phyloP scores from a whole-genome alignment of 2,797 vertebrate species.

The Danio kyathit region DNA sequence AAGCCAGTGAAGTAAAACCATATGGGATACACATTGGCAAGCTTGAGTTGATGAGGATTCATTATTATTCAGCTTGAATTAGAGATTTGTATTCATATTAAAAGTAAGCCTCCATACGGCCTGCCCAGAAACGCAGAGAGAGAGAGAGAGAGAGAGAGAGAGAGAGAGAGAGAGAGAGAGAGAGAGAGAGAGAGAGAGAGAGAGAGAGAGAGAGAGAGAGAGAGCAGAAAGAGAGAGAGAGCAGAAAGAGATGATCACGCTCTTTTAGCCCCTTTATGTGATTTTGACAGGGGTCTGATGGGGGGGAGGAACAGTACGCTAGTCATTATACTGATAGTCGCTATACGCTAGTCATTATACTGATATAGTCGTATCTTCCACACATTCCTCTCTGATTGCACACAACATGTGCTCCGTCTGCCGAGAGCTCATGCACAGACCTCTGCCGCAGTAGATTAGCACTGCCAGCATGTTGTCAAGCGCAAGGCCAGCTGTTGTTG shows the following conservation, averaged over 20 bases:
- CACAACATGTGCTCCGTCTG: conserved; percentile 45
- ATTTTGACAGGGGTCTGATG: conserved; percentile 34
- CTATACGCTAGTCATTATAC: conserved; percentile 9
- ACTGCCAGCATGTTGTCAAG: conserved; percentile 43
- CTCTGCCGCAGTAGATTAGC: conserved; percentile 51
- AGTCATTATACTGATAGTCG: conserved; percentile 47
- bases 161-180: background rate
- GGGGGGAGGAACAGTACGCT: conserved; percentile 24
- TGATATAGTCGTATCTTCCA: conserved; percentile 20
- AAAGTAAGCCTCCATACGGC: background rate
- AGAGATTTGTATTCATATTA: conserved; percentile 6
- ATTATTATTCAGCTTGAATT: background rate
- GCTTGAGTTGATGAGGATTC: conserved; percentile 4
- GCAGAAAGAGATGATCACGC: background rate
- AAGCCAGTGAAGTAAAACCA: background rate
- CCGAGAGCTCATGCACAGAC: conserved; percentile 8
- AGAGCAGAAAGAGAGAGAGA: no score
- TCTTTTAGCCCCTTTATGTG: conserved; percentile 24
- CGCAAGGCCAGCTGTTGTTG: conserved; percentile 39
- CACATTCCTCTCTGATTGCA: conserved; percentile 65
- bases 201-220: background rate
- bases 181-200: background rate
- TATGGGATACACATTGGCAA: background rate
- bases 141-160: background rate
- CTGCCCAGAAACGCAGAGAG: background rate